Conservation (phyloP, 2,888 invertebrate species). For the Archips crataeganus region DNA sequence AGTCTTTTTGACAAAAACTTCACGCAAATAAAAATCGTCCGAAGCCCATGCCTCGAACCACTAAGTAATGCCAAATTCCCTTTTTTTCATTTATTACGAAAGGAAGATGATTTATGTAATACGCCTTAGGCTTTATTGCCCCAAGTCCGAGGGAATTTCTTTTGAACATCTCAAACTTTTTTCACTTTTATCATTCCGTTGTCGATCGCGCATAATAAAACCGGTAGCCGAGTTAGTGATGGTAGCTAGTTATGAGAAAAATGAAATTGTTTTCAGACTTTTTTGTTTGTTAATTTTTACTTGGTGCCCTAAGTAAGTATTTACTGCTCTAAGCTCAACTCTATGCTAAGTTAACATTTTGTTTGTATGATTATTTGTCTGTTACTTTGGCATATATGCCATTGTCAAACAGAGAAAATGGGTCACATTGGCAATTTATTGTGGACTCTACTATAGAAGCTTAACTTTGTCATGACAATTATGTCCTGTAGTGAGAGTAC, state of each 20-base stretch:
- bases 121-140: constrained; percentile 77
- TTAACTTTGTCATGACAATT: too few species aligned
- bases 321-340: not conserved
- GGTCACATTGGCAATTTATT: too few species aligned
- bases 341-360: too few species aligned
- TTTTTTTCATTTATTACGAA: constrained; percentile 74
- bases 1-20: not conserved
- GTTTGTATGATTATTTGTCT: too few species aligned
- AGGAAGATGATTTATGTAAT: constrained; percentile 81
- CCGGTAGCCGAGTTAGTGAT: constrained; percentile 12
- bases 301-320: not conserved
- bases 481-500: too few species aligned
- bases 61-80: constrained; percentile 65
- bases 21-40: not conserved
- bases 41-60: constrained; percentile 23
- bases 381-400: too few species aligned
- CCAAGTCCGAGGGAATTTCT: constrained; percentile 60
- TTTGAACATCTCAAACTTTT: constrained; percentile 61
- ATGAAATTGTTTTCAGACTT: constrained; percentile 14
- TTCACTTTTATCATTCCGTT: constrained; percentile 67
- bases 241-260: constrained; percentile 14
- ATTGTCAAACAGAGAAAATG: too few species aligned
- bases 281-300: not conserved
- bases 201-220: constrained; percentile 48
- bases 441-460: too few species aligned